These are phyloP conservation scores for Ammodytes dubius DNA, from an alignment of 2,113 vertebrate species.

Conservation along the genomic window DNA sequence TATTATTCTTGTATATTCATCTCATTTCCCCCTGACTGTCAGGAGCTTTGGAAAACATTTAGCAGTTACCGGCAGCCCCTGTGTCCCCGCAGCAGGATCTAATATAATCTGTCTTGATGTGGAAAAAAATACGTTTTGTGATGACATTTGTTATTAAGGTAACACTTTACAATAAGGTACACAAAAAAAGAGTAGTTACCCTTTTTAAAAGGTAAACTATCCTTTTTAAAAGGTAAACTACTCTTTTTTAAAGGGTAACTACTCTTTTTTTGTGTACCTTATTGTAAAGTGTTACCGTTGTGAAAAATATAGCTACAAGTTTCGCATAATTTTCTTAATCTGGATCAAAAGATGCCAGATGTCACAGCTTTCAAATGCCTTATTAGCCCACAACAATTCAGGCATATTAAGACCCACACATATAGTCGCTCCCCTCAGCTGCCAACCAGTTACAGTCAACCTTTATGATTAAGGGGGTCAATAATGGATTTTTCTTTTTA, in stretches of 20 bases:
- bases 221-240: too few species aligned
- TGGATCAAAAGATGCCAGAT: slow-evolving; percentile 44
- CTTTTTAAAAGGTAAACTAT: too few species aligned
- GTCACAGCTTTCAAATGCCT: slow-evolving; percentile 20
- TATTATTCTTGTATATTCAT: slow-evolving; percentile 35
- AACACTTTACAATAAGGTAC: too few species aligned
- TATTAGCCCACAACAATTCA: neutral
- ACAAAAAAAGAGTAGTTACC: too few species aligned
- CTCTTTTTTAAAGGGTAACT: too few species aligned
- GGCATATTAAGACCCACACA: neutral
- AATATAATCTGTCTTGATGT: slow-evolving; percentile 34
- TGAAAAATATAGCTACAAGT: neutral
- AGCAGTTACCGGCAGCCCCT: slow-evolving; percentile 22
- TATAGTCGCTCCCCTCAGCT: slow-evolving; percentile 9
- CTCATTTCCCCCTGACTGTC: slow-evolving; percentile 29
- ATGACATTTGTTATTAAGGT: slow-evolving; percentile 30
- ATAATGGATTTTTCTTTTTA: neutral
- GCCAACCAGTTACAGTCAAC: neutral
- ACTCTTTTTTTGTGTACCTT: too few species aligned
- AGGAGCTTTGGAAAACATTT: slow-evolving; percentile 25
- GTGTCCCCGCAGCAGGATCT: slow-evolving; percentile 3
- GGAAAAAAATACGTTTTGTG: slow-evolving; percentile 29
- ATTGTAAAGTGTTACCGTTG: too few species aligned
- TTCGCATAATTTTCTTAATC: slow-evolving; percentile 29
- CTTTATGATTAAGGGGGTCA: slow-evolving; percentile 6